Evolutionary conservation across 2,888 invertebrate genomes (phyloP), one percentile per base, ranked within the genome.

Genomic region (Pinctada fucata): DNA sequence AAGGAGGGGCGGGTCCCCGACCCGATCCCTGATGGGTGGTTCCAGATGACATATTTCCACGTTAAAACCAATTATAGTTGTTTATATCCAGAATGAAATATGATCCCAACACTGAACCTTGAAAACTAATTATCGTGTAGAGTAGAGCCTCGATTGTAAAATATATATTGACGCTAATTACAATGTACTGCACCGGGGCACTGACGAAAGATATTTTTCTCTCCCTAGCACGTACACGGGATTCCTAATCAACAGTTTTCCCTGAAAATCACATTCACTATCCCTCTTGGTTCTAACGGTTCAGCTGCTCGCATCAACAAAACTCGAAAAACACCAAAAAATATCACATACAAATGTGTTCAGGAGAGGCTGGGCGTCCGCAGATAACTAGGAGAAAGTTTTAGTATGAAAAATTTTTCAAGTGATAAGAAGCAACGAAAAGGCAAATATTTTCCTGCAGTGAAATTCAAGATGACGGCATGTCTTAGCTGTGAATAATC

Each of bases 1-100:
- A 82, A 5, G 89, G 90, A 52, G 89, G 89, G 45, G 89, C 88
- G 2, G 88, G 88, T 3, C 89, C 89, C 50, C 88, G 50, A 71
- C 78, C 71, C 31, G 73, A 58, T 10, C 13, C 13, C 6, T 58
- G 58, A 58, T 58, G 58, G 13, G 58, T 13, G 13, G 58, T 58
- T 13, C 58, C 58, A 13, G 58, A 58, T 58, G 58, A 58, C 58
- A 58, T 58, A 10, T 58, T 31, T 31, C 31, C 31, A 31, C 31
- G 31, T 31, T 31, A 31, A 31, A 31, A 31, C 31, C 31, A 31
- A 31, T 31, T 31, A 31, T 31, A 31, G 31, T 31, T 31, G 31
- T 31, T 31, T 31, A 31, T 31, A 31, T 31, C 31, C 31, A 31
- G 31, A 31, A 31, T 31, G 31, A 31, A 31, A 31, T 31, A 31